Base-by-base conservation (phyloP, 2,888 invertebrate genomes). In the Aporophyla lueneburgensis region DNA sequence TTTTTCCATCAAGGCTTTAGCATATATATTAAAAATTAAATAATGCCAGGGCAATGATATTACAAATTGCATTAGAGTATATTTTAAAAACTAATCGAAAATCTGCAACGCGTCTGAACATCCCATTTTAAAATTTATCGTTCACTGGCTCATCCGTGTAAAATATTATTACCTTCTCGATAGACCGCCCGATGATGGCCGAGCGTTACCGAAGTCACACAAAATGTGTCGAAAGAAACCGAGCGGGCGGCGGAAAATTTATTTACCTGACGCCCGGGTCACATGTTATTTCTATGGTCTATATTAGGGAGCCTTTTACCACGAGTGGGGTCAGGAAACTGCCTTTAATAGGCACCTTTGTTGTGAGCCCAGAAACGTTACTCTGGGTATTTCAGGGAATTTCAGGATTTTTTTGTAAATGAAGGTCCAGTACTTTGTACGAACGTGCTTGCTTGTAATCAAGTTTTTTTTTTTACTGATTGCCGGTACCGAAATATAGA, bases 271-370 rank as follows among this genome's bases (percentile, higher is more conserved):
- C 71, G 72, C 59, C 74, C 69, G 87, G 80, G 80, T 83, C 80
- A 81, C 85, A 80, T 81, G 79, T 85, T 88, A 89, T 82, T 86
- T 84, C 74, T 86, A 85, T 81, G 84, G 81, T 76, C 76, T 85
- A 78, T 89, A 87, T 90, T 86, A 87, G 81, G 84, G 74, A 88
- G 85, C 86, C n/a, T 89, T 89, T 90, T 89, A 84, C 81, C 79
- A 75, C 69, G 77, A 87, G 80, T 81, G 83, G 83, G 83, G 81
- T 85, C 85, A 84, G 83, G 76, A 86, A 85, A 88, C 86, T 87
- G 80, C 83, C 80, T 84, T 76, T 87, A 86, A 86, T 89, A 86
- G 79, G 73, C 69, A 72, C 83, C 87, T 88, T 85, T 87, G 81
- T 83, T 82, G 82, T 81, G 72, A 71, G 69, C 68, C 72, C 72